Evolutionary conservation across 2,888 invertebrate species (phyloP), one percentile per base, ranked within the genome.

Genomic region (Oscheius sp.): DNA sequence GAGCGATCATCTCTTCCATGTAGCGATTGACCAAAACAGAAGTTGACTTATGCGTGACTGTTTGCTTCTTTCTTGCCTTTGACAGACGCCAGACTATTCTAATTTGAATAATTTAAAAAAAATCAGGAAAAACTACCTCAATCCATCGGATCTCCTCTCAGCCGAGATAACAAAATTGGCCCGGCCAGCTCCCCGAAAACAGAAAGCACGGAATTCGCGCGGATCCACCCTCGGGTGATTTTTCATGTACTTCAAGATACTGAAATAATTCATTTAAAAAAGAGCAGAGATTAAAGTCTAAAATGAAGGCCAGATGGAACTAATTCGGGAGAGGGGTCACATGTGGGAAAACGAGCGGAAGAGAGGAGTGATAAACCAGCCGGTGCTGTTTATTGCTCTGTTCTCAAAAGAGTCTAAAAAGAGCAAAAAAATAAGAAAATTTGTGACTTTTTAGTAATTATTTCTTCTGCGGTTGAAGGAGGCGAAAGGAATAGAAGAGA

Each of bases 41-140:
- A 53, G 83, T 81, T 21, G 85, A 82, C 41, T 86, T 85, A 18
- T 79, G 70, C 0, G 84, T 84, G 41, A 88, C 74, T 18, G 81
- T 61, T 1, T 84, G 85, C 7, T 82, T 81, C 69, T 86, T 85
- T 43, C 85, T 77, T 25, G 84, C 80, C 73, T 87, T 87, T 2
- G 86, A 82, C 68, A 87, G 78, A 21, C 87, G 73, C 87, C 87
- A 87, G 43, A 87, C 87, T 58, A 87, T 86, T 74, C 87, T 87
- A 68, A 80, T 61, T n/a, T 3, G 18, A 66, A 27, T 66, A 21
- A 6, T 46, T 49, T 46, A 27, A 16, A 52, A 18, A 64, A 12
- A 63, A 23, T 29, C 2, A 46, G 35, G 7, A 52, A 68, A 18
- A 52, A 16, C 29, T 56, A 43, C 69, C 69, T 56, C 43, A 41